Evolutionary conservation across 2,797 vertebrate genomes (phyloP).

Genomic region (Margarornis squamiger): DNA sequence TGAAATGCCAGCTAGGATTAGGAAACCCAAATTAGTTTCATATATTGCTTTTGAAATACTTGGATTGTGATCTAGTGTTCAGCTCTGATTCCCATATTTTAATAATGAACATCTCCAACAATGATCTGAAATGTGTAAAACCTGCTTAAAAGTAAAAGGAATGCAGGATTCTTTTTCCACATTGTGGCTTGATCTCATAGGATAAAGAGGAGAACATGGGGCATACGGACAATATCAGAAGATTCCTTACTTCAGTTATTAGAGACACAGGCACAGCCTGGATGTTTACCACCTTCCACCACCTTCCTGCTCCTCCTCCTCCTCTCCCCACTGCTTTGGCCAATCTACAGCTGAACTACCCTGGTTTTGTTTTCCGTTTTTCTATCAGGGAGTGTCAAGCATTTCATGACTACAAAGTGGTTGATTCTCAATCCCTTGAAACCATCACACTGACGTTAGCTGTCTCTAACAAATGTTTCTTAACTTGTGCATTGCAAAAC

Average conservation of each 20-base stretch:
- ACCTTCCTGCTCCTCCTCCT: not conserved
- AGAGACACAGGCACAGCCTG: not conserved
- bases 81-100: not conserved
- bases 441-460: not conserved
- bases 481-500: constrained; percentile 23
- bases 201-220: not conserved
- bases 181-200: not conserved
- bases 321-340: not conserved
- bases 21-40: not conserved
- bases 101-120: not conserved
- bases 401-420: not conserved
- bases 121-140: not conserved
- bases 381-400: not conserved
- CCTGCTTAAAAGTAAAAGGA: not conserved
- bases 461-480: constrained; percentile 11
- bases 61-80: not conserved
- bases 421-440: not conserved
- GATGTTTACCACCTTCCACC: not conserved
- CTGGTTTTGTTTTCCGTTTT: not conserved
- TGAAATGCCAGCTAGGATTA: not conserved
- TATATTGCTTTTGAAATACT: not conserved
- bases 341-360: not conserved
- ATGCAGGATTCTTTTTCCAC: not conserved
- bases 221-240: not conserved
- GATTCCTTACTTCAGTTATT: not conserved